Evolutionary conservation across 2,797 vertebrate genomes (phyloP), one percentile per base, ranked within the genome.

Genomic region (Chelonia mydas): DNA sequence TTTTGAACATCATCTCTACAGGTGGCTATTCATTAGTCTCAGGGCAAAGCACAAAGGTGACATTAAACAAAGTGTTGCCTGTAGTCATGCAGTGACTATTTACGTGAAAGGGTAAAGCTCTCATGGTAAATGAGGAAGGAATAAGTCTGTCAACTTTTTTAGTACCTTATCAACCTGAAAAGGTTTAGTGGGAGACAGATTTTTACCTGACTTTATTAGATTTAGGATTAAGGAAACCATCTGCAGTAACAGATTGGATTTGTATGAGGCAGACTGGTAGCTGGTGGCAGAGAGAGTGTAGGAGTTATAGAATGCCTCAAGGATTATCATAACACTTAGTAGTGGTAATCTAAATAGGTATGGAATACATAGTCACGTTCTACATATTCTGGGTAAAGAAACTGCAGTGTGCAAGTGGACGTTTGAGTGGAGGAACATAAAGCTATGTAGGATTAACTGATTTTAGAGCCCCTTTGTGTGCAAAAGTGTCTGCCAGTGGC

Each of bases 401-500:
- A 53, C 81, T 83, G 12, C 53, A 2, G 1, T 47, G 17, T 7
- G 0, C 45, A 87, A 89, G 54, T 87, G 47, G 9, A 61, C 21
- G 27, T 55, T n/a, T 51, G 17, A 33, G n/a, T 55, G 55, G 51
- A 61, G 86, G 59, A 91, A 27, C 81, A 86, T 90, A 83, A 85
- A 49, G 54, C 28, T 92, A 5, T 81, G 51, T 89, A 77, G n/a
- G 19, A 84, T 85, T 92, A 89, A 80, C 68, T 88, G 72, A 86
- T 65, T 41, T 90, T 37, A 28, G 53, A 83, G 37, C 45, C 84
- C 84, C 76, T 93, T 51, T 81, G 68, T 54, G n/a, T 59, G 65
- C 50, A 59, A 89, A 96, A 88, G 25, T 17, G 21, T 72, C 76
- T 65, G 65, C 55, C 16, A 1, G 15, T 76, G 31, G 81, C 72